These are phyloP conservation scores for Ciconia maguari DNA, from an alignment of 2,113 vertebrate genomes.

Conservation along the genomic window DNA sequence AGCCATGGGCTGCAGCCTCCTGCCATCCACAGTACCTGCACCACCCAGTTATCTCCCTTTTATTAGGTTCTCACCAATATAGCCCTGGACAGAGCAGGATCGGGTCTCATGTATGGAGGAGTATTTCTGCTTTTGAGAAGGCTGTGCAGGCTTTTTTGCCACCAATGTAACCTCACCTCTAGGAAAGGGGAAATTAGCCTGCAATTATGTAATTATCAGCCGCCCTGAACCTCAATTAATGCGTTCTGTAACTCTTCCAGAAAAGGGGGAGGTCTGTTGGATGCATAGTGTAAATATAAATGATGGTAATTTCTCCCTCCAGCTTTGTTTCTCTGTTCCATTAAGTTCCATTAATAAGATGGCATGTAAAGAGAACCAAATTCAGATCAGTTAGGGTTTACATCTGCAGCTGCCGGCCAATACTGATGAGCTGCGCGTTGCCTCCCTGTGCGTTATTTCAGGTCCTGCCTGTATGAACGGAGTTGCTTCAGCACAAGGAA, in stretches of 20 bases:
- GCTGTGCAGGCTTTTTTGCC: neutral
- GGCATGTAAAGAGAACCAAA: neutral
- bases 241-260: neutral
- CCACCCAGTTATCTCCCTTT: neutral
- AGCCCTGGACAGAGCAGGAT: neutral
- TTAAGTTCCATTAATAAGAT: fast-evolving
- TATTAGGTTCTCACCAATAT: fast-evolving
- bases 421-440: fast-evolving
- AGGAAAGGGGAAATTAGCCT: slow-evolving; percentile 33
- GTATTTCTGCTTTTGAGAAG: neutral
- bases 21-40: neutral
- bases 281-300: fast-evolving
- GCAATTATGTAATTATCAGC: slow-evolving; percentile 36
- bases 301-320: neutral
- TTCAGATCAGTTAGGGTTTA: neutral
- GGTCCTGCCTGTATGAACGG: neutral
- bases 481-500: neutral
- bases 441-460: neutral
- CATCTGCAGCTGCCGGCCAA: neutral
- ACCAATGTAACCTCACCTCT: neutral
- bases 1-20: neutral
- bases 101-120: fast-evolving
- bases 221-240: slow-evolving; percentile 12
- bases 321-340: neutral
- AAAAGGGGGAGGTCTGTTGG: neutral